Percentiles rank a stretch among this genome's conserved stretches.
Evolutionary conservation across 2,113 vertebrate species (phyloP).

Genomic region (Cyprinodon variegatus): DNA sequence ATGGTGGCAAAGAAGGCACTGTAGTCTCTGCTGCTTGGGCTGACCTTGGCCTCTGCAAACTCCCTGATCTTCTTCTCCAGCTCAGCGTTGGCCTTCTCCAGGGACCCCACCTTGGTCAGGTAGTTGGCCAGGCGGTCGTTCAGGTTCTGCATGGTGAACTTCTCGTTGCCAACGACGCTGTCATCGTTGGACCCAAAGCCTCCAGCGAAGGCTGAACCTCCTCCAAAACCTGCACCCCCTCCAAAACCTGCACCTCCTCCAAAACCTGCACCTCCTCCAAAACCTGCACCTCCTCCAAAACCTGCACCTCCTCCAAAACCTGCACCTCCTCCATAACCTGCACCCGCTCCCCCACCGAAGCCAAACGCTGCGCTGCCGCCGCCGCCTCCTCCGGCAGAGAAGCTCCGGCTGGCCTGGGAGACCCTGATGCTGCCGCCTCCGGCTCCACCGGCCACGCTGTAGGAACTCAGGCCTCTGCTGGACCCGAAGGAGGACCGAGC

Average conservation of each 20-base stretch:
- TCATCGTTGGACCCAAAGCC: neutral
- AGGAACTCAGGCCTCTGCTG: constrained; percentile 3
- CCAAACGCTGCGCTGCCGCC: neutral
- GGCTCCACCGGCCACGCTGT: constrained; percentile 60
- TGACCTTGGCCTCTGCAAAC: constrained; percentile 66
- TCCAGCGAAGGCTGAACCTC: neutral
- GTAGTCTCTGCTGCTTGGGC: constrained; percentile 50
- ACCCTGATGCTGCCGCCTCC: constrained; percentile 34
- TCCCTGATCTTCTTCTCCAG: constrained; percentile 79
- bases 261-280: constrained; percentile 12
- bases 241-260: neutral
- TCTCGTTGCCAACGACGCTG: constrained; percentile 66
- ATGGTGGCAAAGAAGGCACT: constrained; percentile 53
- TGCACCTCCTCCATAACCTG: neutral
- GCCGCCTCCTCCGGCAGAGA: neutral
- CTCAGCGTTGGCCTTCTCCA: constrained; percentile 73
- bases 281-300: neutral
- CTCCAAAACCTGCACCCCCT: neutral
- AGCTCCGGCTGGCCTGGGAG: constrained; percentile 42
- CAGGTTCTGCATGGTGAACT: constrained; percentile 80
- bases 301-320: constrained; percentile 1
- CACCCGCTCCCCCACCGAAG: neutral
- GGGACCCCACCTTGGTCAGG: constrained; percentile 70
- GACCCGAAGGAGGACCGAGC: neutral
- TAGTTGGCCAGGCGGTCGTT: constrained; percentile 81